Evolutionary conservation across 2,888 invertebrate genomes (phyloP).

Genomic region (Clepsis dumicolana): DNA sequence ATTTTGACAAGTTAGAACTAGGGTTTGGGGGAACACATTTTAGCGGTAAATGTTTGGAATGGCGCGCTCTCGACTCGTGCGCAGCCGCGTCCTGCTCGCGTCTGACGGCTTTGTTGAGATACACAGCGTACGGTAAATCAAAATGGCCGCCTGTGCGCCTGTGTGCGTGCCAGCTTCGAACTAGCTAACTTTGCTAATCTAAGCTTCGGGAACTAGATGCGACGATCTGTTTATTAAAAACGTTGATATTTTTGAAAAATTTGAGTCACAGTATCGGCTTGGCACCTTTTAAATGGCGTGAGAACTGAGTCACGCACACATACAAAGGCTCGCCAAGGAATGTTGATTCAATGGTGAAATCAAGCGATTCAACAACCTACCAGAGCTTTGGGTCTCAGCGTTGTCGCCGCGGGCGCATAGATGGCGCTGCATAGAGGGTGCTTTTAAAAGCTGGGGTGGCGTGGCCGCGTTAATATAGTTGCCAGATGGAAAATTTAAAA

Average conservation of each 20-base stretch:
- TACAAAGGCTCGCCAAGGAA: slow-evolving; percentile 80
- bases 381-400: slow-evolving; percentile 74
- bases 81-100: slow-evolving; percentile 85
- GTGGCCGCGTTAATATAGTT: too few relatives aligned
- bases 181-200: slow-evolving; percentile 54
- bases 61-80: slow-evolving; percentile 79
- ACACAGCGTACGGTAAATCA: slow-evolving; percentile 85
- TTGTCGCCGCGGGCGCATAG: slow-evolving; percentile 63
- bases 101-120: slow-evolving; percentile 87
- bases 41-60: slow-evolving; percentile 81
- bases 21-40: slow-evolving; percentile 77
- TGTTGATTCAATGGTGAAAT: slow-evolving; percentile 86
- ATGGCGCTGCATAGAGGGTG: slow-evolving; percentile 70
- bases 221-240: slow-evolving; percentile 48
- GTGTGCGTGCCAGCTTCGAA: slow-evolving; percentile 80
- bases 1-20: slow-evolving; percentile 81
- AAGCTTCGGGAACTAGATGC: slow-evolving; percentile 48
- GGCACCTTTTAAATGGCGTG: slow-evolving; percentile 63
- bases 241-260: slow-evolving; percentile 51
- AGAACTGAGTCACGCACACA: slow-evolving; percentile 79
- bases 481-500: too few relatives aligned
- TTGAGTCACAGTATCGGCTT: slow-evolving; percentile 64
- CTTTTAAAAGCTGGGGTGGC: slow-evolving; percentile 47
- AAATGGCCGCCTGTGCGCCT: slow-evolving; percentile 77
- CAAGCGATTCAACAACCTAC: slow-evolving; percentile 80